Percentiles rank a stretch among this genome's conserved stretches.
phyloP scores from a whole-genome alignment of 2,888 invertebrate genomes.

The Nezara viridula region DNA sequence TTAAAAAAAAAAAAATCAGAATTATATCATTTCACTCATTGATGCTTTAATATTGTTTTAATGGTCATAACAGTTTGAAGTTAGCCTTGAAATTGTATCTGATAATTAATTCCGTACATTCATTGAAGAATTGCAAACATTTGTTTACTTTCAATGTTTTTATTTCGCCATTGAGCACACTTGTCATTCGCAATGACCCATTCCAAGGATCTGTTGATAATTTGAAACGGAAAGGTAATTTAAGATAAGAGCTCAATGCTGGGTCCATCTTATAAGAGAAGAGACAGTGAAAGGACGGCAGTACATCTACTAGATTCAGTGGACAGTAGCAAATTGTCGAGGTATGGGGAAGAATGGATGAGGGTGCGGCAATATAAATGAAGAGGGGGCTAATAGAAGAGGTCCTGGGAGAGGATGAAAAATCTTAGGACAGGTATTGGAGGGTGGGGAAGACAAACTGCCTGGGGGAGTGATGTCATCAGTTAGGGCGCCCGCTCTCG shows the following conservation, averaged over 20 bases:
- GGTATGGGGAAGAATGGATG: slow-evolving; percentile 39
- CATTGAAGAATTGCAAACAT: too few relatives aligned
- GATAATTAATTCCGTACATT: too few relatives aligned
- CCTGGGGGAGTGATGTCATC: slow-evolving; percentile 15
- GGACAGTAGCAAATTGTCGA: slow-evolving; percentile 46
- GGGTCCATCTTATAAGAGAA: background rate
- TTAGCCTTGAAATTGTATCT: too few relatives aligned
- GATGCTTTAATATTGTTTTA: too few relatives aligned
- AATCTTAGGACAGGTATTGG: slow-evolving; percentile 45
- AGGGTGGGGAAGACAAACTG: slow-evolving; percentile 42
- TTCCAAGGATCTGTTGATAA: background rate
- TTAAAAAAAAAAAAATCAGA: too few relatives aligned
- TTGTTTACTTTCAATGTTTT: too few relatives aligned
- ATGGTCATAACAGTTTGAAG: too few relatives aligned
- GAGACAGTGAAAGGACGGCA: background rate
- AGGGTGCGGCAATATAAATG: slow-evolving; percentile 40
- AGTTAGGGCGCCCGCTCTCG: slow-evolving; percentile 30
- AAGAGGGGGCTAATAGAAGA: slow-evolving; percentile 48
- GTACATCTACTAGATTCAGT: slow-evolving; percentile 14
- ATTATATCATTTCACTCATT: too few relatives aligned
- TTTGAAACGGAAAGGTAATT: background rate
- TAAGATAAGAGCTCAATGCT: background rate
- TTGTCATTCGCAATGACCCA: background rate
- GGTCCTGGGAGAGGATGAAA: slow-evolving; percentile 42
- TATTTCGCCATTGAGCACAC: background rate